A percentile compares a stretch with the other conserved stretches of the same genome.
Evolutionary conservation across 2,797 vertebrate species (phyloP).

Genomic region (Chloroceryle inda): DNA sequence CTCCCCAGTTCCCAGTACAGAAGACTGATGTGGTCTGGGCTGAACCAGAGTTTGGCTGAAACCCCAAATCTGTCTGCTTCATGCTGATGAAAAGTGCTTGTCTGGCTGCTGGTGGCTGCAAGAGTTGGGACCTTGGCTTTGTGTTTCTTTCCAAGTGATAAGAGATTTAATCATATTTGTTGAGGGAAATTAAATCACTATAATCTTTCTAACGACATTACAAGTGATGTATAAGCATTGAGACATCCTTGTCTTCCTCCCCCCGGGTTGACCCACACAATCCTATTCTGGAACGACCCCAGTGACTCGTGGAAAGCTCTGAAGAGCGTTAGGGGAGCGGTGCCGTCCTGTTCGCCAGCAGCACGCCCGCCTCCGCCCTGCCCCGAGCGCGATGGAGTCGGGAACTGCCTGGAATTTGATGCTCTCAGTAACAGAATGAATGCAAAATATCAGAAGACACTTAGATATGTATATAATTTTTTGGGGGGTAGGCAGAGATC

Average conservation of each 20-base stretch:
- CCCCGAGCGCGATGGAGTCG: not conserved
- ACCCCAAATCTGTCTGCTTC: not conserved
- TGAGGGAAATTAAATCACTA: not conserved
- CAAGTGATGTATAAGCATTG: not conserved
- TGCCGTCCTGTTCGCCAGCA: not conserved
- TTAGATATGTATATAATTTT: not conserved
- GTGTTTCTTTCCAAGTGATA: not conserved
- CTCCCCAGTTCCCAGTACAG: no score
- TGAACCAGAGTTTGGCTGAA: not conserved
- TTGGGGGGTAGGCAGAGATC: rapidly evolving
- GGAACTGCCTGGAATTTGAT: not conserved
- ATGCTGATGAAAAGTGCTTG: not conserved
- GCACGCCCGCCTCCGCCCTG: not conserved
- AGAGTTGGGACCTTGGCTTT: not conserved
- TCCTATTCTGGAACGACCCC: not conserved
- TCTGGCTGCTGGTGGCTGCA: not conserved
- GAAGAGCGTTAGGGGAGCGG: not conserved
- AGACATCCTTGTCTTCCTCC: not conserved
- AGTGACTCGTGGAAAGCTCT: not conserved
- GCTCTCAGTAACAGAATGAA: not conserved
- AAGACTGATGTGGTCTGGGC: not conserved
- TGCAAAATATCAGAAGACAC: not conserved
- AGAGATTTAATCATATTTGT: not conserved
- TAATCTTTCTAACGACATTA: conserved; percentile 38
- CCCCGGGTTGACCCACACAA: not conserved